Base-by-base conservation (phyloP, 2,113 vertebrate species). In the Indicator indicator region DNA sequence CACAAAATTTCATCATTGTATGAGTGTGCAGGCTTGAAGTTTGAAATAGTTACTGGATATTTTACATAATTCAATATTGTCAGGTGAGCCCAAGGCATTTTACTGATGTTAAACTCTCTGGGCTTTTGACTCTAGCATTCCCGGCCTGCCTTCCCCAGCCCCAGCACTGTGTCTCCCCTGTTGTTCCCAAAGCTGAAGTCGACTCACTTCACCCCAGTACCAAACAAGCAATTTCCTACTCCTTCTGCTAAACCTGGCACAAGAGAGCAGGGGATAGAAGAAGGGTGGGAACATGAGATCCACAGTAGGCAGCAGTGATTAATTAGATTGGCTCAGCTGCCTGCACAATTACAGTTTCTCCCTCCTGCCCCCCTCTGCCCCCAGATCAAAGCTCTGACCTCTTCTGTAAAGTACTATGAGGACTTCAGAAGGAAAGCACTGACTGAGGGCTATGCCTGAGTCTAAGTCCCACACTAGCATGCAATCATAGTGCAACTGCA, bases 191-290 rank as follows among this genome's bases (percentile, higher is more conserved):
- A 33, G 5, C 42, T 52, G 38, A 72, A 82, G 38, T 54, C 67
- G 44, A 24, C 11, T 58, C 48, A 4, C 55, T 70, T 62, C 78
- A 75, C 33, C 19, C 32, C 0, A 0, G 6, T 8, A 85, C 7
- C 27, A 21, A 48, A 83, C 63, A 11, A 26, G 52, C 38, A 60
- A 62, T 76, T 79, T 64, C 28, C 65, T 67, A 3, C 59, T 88
- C 33, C 62, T 81, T 12, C 89, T 70, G 64, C 59, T 62, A 38
- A 7, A 54, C 40, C 59, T 67, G 30, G 59, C 55, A 16, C 20
- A 20, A 23, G 50, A 54, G 38, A 92, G 62, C 62, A 44, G 62
- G 38, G 27, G 28, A 30, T 92, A 58, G 27, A 52, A 32, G 54
- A 69, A 36, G 70, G 42, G 44, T 77, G 65, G 55, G n/a, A 88